These are phyloP conservation scores for Caracal caracal DNA, from an alignment of 2,113 vertebrate genomes.

Conservation along the genomic window DNA sequence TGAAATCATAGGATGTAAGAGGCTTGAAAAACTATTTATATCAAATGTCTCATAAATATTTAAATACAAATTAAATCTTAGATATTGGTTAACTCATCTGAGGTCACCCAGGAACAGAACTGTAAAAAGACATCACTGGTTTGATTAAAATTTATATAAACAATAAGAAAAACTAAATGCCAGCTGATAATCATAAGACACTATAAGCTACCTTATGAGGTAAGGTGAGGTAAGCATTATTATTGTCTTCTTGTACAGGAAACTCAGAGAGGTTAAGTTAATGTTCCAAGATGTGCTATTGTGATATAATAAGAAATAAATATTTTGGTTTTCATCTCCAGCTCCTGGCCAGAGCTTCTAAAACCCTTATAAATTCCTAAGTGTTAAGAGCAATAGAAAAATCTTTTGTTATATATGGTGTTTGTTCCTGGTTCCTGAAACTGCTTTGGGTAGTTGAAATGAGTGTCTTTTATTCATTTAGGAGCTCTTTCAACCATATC, in stretches of 20 bases:
- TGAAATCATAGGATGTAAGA: background rate
- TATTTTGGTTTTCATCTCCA: background rate
- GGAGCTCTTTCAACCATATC: background rate
- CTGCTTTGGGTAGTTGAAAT: background rate
- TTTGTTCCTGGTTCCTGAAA: background rate
- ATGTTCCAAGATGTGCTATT: background rate
- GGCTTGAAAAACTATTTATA: background rate
- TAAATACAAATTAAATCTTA: background rate
- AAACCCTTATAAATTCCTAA: background rate
- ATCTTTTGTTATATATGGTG: background rate
- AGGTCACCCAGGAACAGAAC: background rate
- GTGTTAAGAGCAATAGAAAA: background rate
- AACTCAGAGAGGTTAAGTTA: background rate
- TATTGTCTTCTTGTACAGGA: background rate
- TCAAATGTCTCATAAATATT: background rate
- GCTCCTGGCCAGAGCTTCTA: background rate
- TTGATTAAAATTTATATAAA: constrained; percentile 27
- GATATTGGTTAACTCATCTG: background rate
- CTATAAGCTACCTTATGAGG: background rate
- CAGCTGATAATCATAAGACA: background rate
- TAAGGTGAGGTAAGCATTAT: background rate
- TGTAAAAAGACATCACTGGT: background rate
- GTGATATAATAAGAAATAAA: background rate
- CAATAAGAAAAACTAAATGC: background rate
- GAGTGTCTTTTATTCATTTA: background rate